Evolutionary conservation across 1,140 invertebrate genomes (phyloP), one percentile per base, ranked within the genome.

Genomic region (Thaumatotibia leucotreta): DNA sequence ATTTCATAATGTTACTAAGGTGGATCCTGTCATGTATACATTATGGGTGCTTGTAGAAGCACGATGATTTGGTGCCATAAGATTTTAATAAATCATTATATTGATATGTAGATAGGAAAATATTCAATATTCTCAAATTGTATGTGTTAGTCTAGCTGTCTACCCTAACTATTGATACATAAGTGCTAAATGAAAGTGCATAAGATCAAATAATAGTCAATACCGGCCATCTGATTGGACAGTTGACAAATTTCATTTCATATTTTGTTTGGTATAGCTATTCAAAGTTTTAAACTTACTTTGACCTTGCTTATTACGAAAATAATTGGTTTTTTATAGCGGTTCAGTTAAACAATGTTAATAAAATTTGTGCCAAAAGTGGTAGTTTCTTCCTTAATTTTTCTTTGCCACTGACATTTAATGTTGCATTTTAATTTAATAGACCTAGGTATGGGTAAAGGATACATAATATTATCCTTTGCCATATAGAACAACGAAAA

Each of bases 21-120:
- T 58, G 27, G 27, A 27, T 27, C 24, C 27, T 58, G 61, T 63
- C 64, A 29, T 68, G 50, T 69, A 33, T 64, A 61, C 20, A 24
- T 35, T 32, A 65, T 49, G 20, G 64, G 68, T 66, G 65, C 69
- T 69, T 62, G 23, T 8, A 22, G 61, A 71, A 70, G 75, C 69
- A 70, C 67, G 76, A 63, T 77, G 49, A 27, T 27, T 79, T 85
- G 80, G 84, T 87, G 84, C 84, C 84, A 87, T 87, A 87, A 80
- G 72, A 80, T 72, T 77, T 69, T 72, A 79, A 77, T 75, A 64
- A 71, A 75, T 70, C 66, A 64, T 80, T 75, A 79, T 74, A 75
- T 70, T 73, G 39, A 62, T 62, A 32, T 70, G 78, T 84, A 82
- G 76, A 79, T 85, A 86, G 77, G 76, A 69, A 76, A 74, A 66